These are phyloP conservation scores for Morpho deidamia DNA, from an alignment of 2,888 invertebrate genomes.

Conservation along the genomic window DNA sequence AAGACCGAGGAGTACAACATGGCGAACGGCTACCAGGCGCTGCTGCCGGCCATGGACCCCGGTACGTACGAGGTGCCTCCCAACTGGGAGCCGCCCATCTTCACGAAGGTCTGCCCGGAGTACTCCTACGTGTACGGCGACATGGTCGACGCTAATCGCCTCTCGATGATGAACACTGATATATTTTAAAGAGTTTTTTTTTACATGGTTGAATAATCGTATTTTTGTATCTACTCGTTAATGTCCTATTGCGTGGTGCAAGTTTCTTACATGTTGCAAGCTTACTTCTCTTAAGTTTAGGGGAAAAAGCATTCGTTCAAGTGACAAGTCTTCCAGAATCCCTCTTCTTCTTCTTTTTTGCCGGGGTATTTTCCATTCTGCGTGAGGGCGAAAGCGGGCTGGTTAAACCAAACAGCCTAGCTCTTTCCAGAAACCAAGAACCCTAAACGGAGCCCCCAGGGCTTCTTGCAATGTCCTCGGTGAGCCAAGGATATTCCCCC, in stretches of 20 bases:
- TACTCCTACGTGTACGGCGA: slow-evolving; percentile 34
- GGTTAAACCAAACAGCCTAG: no score
- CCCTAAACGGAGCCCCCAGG: no score
- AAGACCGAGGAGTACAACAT: slow-evolving; percentile 14
- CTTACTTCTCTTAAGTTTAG: no score
- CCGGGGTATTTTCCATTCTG: no score
- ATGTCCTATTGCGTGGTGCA: slow-evolving; percentile 1
- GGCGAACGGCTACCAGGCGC: not conserved
- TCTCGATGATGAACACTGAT: slow-evolving; percentile 47
- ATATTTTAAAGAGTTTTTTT: slow-evolving; percentile 38
- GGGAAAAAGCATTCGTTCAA: no score
- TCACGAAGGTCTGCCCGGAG: slow-evolving; percentile 42
- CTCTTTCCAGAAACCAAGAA: no score
- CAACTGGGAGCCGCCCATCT: slow-evolving; percentile 44
- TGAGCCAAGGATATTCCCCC: no score
- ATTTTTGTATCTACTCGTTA: slow-evolving; percentile 32
- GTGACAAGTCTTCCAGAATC: no score
- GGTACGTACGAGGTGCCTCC: slow-evolving; percentile 10
- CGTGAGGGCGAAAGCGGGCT: no score
- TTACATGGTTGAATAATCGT: slow-evolving; percentile 25
- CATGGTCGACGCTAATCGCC: slow-evolving; percentile 32
- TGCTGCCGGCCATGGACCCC: not conserved
- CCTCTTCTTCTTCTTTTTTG: no score
- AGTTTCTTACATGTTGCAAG: no score
- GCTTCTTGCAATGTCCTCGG: no score